Evolutionary conservation across 2,797 vertebrate species (phyloP).

Genomic region (Ispidina lecontei): DNA sequence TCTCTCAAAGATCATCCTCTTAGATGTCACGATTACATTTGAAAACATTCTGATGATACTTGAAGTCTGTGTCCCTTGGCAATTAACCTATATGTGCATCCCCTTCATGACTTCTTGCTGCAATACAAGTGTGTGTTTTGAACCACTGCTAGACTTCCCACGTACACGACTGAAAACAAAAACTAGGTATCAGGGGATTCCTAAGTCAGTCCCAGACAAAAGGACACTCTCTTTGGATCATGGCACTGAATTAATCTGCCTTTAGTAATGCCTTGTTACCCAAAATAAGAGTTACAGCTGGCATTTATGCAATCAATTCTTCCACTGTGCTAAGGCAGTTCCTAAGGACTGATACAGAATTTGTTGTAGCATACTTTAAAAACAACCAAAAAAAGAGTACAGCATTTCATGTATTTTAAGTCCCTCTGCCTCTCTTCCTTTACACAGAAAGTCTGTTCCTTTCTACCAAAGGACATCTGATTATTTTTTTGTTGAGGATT

Average conservation of each 20-base stretch:
- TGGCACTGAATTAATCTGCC: conserved; percentile 39
- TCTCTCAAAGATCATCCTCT: conserved; percentile 60
- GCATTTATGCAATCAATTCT: conserved; percentile 55
- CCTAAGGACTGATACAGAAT: neutral
- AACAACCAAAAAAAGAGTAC: neutral
- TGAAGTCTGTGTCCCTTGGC: conserved; percentile 14
- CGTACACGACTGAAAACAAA: fast-evolving
- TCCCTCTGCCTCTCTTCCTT: neutral
- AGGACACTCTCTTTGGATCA: neutral
- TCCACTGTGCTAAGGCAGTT: conserved; percentile 25
- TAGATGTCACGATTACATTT: conserved; percentile 31
- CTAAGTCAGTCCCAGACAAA: neutral
- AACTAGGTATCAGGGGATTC: neutral
- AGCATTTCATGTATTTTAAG: neutral
- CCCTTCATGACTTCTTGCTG: neutral
- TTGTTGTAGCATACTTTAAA: neutral
- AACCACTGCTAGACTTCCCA: neutral
- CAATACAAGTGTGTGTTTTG: neutral
- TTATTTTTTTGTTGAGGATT: neutral
- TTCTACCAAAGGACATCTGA: neutral
- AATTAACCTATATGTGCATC: conserved; percentile 36
- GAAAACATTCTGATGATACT: conserved; percentile 39
- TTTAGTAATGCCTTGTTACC: conserved; percentile 43
- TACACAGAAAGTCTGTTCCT: neutral
- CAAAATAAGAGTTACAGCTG: conserved; percentile 61